A percentile compares a stretch with the other conserved stretches of the same genome.
Evolutionary conservation across 2,113 vertebrate species (phyloP).

Genomic region (Serilophus lunatus): DNA sequence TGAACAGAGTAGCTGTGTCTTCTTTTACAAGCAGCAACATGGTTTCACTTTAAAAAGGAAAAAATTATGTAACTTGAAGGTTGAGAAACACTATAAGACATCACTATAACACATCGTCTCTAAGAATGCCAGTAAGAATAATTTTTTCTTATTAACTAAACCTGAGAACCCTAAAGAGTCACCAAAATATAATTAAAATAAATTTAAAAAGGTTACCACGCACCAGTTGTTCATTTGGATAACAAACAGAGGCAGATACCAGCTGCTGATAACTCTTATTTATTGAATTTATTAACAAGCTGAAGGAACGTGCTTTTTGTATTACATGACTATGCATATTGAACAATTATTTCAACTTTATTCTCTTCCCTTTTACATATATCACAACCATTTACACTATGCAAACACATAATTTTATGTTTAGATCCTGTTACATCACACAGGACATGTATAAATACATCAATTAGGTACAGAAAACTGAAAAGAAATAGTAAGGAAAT

Average conservation of each 20-base stretch:
- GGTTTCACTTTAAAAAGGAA: not conserved
- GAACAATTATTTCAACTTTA: not conserved
- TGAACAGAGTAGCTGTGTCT: not conserved
- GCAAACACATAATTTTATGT: not conserved
- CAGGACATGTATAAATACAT: not conserved
- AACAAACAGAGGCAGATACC: constrained; percentile 25
- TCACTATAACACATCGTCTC: not conserved
- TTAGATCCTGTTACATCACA: not conserved
- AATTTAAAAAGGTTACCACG: constrained; percentile 48
- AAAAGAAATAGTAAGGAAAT: not conserved
- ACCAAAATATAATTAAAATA: constrained; percentile 13
- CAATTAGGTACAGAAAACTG: not conserved
- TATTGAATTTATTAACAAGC: constrained; percentile 49
- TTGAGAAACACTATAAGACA: not conserved
- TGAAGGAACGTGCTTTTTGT: constrained; percentile 10
- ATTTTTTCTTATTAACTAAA: not conserved
- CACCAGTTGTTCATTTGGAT: constrained; percentile 23
- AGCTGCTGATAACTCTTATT: constrained; percentile 32
- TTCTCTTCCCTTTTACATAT: not conserved
- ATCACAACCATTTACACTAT: not conserved
- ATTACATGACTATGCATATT: not conserved
- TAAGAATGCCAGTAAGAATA: not conserved
- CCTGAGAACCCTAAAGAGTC: not conserved
- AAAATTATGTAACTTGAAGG: not conserved
- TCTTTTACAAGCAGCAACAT: not conserved